These are phyloP conservation scores for Cebidichthys violaceus DNA, from an alignment of 2,113 vertebrate genomes.

Conservation along the genomic window DNA sequence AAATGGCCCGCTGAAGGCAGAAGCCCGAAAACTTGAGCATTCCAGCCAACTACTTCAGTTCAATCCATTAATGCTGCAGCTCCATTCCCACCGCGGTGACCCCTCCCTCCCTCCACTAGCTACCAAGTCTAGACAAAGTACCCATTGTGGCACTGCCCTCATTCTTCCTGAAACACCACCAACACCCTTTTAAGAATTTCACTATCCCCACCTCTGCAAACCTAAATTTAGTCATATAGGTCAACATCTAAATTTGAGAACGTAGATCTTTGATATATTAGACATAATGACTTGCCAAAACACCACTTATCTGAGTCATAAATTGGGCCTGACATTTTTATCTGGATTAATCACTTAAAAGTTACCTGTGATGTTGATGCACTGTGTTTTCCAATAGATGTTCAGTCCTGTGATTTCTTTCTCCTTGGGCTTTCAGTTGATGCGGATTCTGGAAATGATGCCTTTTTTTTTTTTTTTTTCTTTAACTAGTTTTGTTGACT, in stretches of 20 bases:
- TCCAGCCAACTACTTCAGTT: slow-evolving; percentile 46
- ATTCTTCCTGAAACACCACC: slow-evolving; percentile 63
- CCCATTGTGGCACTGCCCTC: slow-evolving; percentile 77
- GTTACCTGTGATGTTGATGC: slow-evolving; percentile 42
- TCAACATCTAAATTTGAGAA: slow-evolving; percentile 15
- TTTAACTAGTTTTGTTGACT: not conserved
- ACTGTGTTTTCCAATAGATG: slow-evolving; percentile 31
- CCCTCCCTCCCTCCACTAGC: slow-evolving; percentile 49
- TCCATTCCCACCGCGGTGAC: slow-evolving; percentile 40
- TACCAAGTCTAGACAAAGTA: slow-evolving; percentile 75
- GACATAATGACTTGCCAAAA: slow-evolving; percentile 49
- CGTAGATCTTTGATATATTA: slow-evolving; percentile 47
- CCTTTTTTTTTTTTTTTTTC: slow-evolving; percentile 1
- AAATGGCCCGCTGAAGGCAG: not conserved
- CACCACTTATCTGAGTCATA: slow-evolving; percentile 64
- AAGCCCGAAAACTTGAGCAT: slow-evolving; percentile 8
- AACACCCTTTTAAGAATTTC: slow-evolving; percentile 68
- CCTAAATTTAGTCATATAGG: slow-evolving; percentile 22
- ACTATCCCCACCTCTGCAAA: slow-evolving; percentile 44
- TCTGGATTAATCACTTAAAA: slow-evolving; percentile 52
- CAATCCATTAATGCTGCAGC: slow-evolving; percentile 61
- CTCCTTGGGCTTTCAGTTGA: slow-evolving; percentile 52
- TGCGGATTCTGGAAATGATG: not conserved
- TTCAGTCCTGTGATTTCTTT: slow-evolving; percentile 49
- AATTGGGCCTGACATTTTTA: slow-evolving; percentile 61